Evolutionary conservation across 35 echinoderm and acorn worm genomes (phyloP), one percentile per base, ranked within the genome.

Genomic region (Heliocidaris erythrogramma): DNA sequence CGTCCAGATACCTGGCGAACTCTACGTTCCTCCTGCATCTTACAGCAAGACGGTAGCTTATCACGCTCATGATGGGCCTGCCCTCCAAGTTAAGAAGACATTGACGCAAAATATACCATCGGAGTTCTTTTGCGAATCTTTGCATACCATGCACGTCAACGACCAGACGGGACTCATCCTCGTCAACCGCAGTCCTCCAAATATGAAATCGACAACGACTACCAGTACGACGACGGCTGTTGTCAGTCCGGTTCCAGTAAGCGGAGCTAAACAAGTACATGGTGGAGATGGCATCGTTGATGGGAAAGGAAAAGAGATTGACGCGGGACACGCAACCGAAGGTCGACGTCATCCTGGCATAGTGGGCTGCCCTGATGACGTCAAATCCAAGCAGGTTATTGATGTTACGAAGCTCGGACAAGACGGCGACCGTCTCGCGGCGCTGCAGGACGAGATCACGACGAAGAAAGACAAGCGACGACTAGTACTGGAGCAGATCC

Each of bases 401-500:
- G 14, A 47, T 30, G 47, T 16, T 89, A 24, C 35, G 35, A 42
- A 89, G 2, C 30, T 89, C 31, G 47, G 47, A 5, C 30, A 89
- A 47, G 87, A 89, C 31, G 87, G 87, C 31, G 87, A 89, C 47
- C 47, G 87, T 89, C 47, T 89, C 14, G 31, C 87, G 31, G 14
- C 32, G 87, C 31, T 89, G 31, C 87, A 89, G 87, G 47, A 89
- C 16, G 87, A 48, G 31, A 89, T 89, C 87, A 47, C 47, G 87
- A 32, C 31, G 1, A 5, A 32, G 87, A 89, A 48, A 32, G 87
- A 89, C 9, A 89, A 47, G 14, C 87, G 87, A 89, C 31, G 87
- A 89, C 12, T 47, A 5, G 31, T 89, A 31, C 24, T 24, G 87
- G 87, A n/a, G 47, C 87, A 89, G 87, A 89, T 89, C 29, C 47